phyloP scores from a whole-genome alignment of 2,113 vertebrate species.

The Mixornis gularis region DNA sequence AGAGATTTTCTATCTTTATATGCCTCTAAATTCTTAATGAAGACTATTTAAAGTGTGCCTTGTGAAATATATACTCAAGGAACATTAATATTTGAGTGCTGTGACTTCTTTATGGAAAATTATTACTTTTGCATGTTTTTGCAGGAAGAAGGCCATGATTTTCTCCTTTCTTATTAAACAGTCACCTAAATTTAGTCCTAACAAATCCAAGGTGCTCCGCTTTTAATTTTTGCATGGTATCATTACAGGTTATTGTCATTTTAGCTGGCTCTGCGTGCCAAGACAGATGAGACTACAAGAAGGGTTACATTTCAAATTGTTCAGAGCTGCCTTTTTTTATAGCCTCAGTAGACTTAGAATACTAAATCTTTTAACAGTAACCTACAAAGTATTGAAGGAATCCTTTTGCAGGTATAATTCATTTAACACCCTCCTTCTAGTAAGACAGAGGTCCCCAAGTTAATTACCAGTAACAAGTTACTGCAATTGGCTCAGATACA shows the following conservation, averaged over 20 bases:
- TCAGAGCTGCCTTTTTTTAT: slow-evolving; percentile 9
- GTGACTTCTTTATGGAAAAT: background rate
- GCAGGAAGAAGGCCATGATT: background rate
- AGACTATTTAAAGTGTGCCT: slow-evolving; percentile 29
- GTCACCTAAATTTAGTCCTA: background rate
- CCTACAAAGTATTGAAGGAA: background rate
- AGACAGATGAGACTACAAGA: background rate
- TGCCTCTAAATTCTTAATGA: slow-evolving; percentile 50
- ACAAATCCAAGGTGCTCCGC: background rate
- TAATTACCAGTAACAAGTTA: background rate
- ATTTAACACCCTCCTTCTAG: background rate
- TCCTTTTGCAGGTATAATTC: background rate
- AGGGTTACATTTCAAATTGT: background rate
- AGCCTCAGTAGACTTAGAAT: background rate
- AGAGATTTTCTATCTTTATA: slow-evolving; percentile 32
- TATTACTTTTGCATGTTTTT: background rate
- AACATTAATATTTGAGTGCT: slow-evolving; percentile 19
- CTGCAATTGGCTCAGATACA: background rate
- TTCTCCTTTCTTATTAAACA: background rate
- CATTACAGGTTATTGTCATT: background rate
- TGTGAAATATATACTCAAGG: slow-evolving; percentile 8
- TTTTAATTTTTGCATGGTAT: background rate
- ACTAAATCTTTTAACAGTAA: background rate
- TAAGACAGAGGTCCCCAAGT: rapidly evolving
- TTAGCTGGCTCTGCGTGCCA: background rate